Conservation (phyloP, 2,797 vertebrate species). For the Sebastes jordani region DNA sequence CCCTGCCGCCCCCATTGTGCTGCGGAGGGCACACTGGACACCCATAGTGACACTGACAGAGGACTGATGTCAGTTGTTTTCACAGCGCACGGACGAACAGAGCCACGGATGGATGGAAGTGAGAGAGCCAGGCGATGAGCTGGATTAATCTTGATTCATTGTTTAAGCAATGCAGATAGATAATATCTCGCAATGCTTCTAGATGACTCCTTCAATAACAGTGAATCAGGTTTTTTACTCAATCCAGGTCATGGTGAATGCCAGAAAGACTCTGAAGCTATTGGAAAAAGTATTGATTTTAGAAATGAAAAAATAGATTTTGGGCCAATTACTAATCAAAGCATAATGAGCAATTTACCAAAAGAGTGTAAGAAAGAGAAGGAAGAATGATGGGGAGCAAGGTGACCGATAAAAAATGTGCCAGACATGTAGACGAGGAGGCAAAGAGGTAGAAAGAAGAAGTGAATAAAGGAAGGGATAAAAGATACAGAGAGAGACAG, state of each 20-base stretch:
- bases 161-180: constrained; percentile 21
- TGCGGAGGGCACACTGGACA: constrained; percentile 50
- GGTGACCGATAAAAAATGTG: neutral
- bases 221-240: constrained; percentile 1
- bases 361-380: neutral
- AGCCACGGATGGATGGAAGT: constrained; percentile 24
- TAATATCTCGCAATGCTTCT: neutral
- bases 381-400: neutral
- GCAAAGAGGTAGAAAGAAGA: neutral
- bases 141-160: constrained; percentile 25
- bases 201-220: neutral
- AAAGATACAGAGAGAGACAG: neutral
- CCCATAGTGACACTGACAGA: constrained; percentile 53
- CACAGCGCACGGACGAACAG: constrained; percentile 42
- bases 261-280: neutral
- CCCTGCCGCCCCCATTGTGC: constrained; percentile 56
- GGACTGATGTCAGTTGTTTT: constrained; percentile 79
- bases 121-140: constrained; percentile 18
- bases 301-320: neutral
- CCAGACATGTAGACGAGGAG: neutral
- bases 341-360: neutral
- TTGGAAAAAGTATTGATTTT: neutral
- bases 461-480: neutral
- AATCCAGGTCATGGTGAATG: neutral
- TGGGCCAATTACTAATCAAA: neutral